These are phyloP conservation scores for Mesorhabditis sp. DNA, from an alignment of 2,888 invertebrate species.

Conservation along the genomic window DNA sequence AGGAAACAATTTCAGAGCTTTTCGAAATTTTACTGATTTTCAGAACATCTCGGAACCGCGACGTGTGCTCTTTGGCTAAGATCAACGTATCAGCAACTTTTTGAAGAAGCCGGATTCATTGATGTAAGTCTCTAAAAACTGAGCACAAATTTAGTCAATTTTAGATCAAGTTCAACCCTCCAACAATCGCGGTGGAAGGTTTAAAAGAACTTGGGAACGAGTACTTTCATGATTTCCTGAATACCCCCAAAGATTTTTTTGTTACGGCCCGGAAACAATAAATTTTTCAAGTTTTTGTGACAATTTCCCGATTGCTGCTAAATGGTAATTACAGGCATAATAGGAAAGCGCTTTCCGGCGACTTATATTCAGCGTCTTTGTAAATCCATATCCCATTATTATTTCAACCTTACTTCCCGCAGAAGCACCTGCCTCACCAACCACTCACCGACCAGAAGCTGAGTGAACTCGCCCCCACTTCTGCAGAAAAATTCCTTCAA, in stretches of 20 bases:
- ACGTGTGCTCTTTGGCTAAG: neutral
- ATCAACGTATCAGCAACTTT: constrained; percentile 3
- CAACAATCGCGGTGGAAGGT: neutral
- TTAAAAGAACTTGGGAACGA: neutral
- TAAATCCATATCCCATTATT: too few relatives aligned
- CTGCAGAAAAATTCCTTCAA: too few relatives aligned
- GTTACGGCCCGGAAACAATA: neutral
- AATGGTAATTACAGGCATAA: too few relatives aligned
- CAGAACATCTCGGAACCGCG: neutral
- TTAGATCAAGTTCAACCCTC: neutral
- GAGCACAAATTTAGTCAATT: neutral
- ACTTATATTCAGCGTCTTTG: too few relatives aligned
- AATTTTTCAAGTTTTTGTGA: too few relatives aligned
- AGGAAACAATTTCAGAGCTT: neutral
- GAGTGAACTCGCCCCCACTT: too few relatives aligned
- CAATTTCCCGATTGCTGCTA: too few relatives aligned
- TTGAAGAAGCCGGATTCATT: neutral
- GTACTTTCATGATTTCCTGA: neutral
- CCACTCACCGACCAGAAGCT: too few relatives aligned
- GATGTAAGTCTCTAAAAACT: neutral
- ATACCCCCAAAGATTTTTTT: neutral
- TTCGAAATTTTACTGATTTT: neutral
- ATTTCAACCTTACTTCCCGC: too few relatives aligned
- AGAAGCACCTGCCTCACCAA: too few relatives aligned
- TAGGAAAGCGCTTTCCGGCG: too few relatives aligned